Percentiles rank a stretch among this genome's conserved stretches.
Conservation (phyloP, 2,113 vertebrate genomes). For the Chaenocephalus aceratus region DNA sequence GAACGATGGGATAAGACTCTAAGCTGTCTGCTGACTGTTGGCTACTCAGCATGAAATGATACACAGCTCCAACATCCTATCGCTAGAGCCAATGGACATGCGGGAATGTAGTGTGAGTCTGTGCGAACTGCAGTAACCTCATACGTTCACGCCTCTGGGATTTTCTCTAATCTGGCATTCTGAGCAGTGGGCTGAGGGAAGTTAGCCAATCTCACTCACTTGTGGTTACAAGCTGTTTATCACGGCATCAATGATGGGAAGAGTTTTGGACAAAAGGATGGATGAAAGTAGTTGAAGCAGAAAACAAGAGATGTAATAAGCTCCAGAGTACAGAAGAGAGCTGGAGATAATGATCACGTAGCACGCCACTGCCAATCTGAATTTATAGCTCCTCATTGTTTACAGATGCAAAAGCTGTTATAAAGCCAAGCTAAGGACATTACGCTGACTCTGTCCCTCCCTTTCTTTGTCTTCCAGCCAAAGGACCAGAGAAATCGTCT, state of each 20-base stretch:
- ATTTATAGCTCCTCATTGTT: background rate
- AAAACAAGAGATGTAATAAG: constrained; percentile 4
- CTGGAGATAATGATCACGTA: constrained; percentile 1
- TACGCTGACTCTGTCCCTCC: constrained; percentile 8
- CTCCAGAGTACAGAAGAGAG: background rate
- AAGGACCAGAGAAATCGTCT: constrained; percentile 75
- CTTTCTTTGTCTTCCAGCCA: constrained; percentile 47
- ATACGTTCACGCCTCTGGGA: constrained; percentile 17
- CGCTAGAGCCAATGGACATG: constrained; percentile 62
- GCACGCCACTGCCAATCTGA: background rate
- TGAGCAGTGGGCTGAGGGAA: constrained; percentile 26
- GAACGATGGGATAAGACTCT: background rate
- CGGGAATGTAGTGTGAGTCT: background rate
- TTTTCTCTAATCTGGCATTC: constrained; percentile 49
- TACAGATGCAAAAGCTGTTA: background rate
- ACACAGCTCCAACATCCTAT: constrained; percentile 63
- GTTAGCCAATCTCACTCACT: constrained; percentile 29
- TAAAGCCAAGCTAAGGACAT: background rate
- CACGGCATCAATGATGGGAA: background rate
- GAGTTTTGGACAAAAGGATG: background rate
- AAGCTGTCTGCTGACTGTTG: constrained; percentile 16
- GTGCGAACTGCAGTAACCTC: constrained; percentile 71
- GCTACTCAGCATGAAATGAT: constrained; percentile 34
- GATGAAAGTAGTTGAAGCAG: background rate
- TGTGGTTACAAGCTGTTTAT: constrained; percentile 12